A percentile compares a stretch with the other conserved stretches of the same genome.
Evolutionary conservation across 2,113 vertebrate genomes (phyloP).

Genomic region (mouse (Mus musculus)): DNA sequence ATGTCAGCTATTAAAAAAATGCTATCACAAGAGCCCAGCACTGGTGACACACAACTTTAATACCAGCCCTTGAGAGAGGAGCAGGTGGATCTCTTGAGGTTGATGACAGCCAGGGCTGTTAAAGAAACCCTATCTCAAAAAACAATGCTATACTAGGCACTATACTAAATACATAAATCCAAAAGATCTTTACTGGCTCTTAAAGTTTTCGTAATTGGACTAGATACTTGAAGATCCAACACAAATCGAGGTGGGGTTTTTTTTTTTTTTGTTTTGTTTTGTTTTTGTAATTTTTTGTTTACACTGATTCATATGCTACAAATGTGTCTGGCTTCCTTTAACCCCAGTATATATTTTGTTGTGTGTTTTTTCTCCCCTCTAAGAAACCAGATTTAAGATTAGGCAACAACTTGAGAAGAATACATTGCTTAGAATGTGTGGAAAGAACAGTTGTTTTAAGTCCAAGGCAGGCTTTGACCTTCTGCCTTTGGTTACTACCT

Average conservation of each 20-base stretch:
- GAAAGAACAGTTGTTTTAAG: neutral
- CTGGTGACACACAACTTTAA: neutral
- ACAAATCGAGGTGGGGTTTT: neutral
- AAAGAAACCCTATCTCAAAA: no score
- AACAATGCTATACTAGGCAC: neutral
- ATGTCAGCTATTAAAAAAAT: neutral
- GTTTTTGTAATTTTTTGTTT: neutral
- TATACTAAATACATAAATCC: neutral
- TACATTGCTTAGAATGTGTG: neutral
- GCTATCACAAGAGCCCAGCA: neutral
- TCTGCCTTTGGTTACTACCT: neutral
- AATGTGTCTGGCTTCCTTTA: neutral
- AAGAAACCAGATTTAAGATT: conserved; percentile 45
- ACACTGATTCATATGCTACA: neutral
- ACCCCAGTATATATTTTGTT: neutral
- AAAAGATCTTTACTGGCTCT: neutral
- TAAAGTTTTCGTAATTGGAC: neutral
- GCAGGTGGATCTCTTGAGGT: no score
- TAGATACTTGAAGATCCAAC: neutral
- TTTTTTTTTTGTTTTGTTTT: no score
- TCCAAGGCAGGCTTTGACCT: neutral
- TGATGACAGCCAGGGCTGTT: no score
- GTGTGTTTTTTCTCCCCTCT: neutral
- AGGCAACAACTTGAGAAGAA: neutral
- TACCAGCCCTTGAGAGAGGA: neutral